phyloP scores from a whole-genome alignment of 2,113 vertebrate species.

The Uria lomvia region DNA sequence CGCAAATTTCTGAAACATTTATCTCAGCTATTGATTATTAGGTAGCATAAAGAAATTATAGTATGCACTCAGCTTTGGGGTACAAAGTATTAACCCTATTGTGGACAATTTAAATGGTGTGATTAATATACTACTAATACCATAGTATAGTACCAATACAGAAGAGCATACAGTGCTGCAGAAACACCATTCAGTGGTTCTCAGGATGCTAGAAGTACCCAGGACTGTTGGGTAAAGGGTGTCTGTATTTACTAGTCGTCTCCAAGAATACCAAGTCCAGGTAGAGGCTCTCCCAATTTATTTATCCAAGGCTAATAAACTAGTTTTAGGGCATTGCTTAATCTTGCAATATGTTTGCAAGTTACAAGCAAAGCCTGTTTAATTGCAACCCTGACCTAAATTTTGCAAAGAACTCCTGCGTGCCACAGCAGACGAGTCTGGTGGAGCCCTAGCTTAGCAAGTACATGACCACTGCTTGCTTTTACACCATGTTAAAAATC shows the following conservation, averaged over 20 bases:
- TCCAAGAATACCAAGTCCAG: neutral
- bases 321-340: neutral
- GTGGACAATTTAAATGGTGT: neutral
- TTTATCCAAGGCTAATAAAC: neutral
- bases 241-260: neutral
- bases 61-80: neutral
- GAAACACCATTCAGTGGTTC: neutral
- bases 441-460: neutral
- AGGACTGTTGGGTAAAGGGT: neutral
- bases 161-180: neutral
- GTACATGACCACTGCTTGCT: accelerated
- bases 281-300: neutral
- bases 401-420: neutral
- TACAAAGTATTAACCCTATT: neutral
- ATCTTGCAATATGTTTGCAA: neutral
- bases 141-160: neutral
- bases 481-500: accelerated
- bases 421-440: neutral
- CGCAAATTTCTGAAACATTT: neutral
- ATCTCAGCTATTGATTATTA: neutral
- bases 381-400: constrained; percentile 27
- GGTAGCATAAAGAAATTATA: neutral
- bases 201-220: neutral
- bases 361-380: neutral
- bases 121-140: neutral